Evolutionary conservation across 2,888 invertebrate genomes (phyloP).

Genomic region (Timema podura): DNA sequence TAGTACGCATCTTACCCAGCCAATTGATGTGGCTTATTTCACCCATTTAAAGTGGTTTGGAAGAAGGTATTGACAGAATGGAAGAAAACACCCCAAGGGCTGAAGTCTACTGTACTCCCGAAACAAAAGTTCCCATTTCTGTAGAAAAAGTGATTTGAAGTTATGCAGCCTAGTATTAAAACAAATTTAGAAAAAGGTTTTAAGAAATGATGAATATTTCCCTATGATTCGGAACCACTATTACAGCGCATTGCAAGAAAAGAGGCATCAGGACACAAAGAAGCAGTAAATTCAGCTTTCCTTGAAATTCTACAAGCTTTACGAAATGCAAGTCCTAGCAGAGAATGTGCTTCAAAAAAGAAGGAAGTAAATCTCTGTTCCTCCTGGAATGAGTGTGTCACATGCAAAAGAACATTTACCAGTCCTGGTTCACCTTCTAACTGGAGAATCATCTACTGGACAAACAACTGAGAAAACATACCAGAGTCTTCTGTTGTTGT

Average conservation of each 20-base stretch:
- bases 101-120: constrained; percentile 5
- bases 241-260: constrained; percentile 10
- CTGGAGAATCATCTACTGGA: not conserved
- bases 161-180: not conserved
- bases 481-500: not conserved
- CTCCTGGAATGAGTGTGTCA: not conserved
- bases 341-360: constrained; percentile 1
- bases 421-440: not conserved
- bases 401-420: not conserved
- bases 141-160: not conserved
- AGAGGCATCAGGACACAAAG: not conserved
- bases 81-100: constrained; percentile 29
- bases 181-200: constrained; percentile 11
- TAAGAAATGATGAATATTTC: constrained; percentile 6
- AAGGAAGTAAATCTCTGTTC: constrained; percentile 13
- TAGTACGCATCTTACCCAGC: constrained; percentile 33
- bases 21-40: constrained; percentile 23
- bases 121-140: not conserved
- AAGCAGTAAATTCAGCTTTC: not conserved
- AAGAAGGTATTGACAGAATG: constrained; percentile 33
- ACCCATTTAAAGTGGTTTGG: constrained; percentile 36
- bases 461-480: not conserved
- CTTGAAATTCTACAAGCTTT: not conserved
- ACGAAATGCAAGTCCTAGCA: not conserved
- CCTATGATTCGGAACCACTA: not conserved